phyloP scores from a whole-genome alignment of 2,113 vertebrate genomes.

The Macroglossus sobrinus region DNA sequence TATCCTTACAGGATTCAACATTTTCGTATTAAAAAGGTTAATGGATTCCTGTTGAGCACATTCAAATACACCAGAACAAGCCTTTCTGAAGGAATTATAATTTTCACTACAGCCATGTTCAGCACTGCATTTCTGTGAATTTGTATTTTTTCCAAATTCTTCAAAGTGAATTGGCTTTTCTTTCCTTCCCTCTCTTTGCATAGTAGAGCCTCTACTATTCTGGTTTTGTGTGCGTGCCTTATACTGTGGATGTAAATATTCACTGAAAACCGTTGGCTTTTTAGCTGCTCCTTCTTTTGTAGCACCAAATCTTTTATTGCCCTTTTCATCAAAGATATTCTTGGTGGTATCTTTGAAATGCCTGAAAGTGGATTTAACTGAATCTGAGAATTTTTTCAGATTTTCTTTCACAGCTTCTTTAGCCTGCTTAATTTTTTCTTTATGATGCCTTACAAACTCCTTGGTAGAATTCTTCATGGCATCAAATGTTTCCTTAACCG shows the following conservation, averaged over 20 bases:
- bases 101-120: constrained; percentile 77
- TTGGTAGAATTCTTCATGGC: constrained; percentile 98
- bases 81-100: constrained; percentile 77
- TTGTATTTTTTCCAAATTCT: constrained; percentile 73
- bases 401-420: constrained; percentile 98
- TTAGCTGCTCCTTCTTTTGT: constrained; percentile 77
- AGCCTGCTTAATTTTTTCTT: constrained; percentile 98
- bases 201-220: constrained; percentile 63
- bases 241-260: constrained; percentile 66
- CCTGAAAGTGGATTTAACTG: constrained; percentile 94
- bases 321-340: constrained; percentile 88
- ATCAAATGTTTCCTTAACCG: constrained; percentile 95
- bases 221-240: constrained; percentile 63
- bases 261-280: constrained; percentile 76
- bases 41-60: constrained; percentile 91
- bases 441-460: constrained; percentile 97
- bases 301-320: constrained; percentile 77
- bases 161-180: constrained; percentile 70
- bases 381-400: constrained; percentile 96
- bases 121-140: constrained; percentile 72
- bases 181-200: constrained; percentile 76
- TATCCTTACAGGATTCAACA: constrained; percentile 87
- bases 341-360: constrained; percentile 94
- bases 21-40: constrained; percentile 88
- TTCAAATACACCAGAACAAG: constrained; percentile 89